Evolutionary conservation across 2,113 vertebrate genomes (phyloP), one percentile per base, ranked within the genome.

Genomic region (Sander vitreus): DNA sequence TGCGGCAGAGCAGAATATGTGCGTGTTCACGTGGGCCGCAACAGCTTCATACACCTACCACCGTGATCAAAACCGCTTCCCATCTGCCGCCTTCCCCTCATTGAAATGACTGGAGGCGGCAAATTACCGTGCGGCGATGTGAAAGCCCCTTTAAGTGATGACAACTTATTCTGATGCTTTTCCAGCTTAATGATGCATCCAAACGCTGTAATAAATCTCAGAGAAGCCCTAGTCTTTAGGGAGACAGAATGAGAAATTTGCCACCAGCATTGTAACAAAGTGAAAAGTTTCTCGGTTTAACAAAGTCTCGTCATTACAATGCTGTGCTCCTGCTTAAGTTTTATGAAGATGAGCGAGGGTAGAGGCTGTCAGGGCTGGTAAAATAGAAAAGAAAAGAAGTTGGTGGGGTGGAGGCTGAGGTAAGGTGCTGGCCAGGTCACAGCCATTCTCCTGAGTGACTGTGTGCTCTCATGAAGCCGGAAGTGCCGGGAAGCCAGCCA

Each of bases 401-500:
- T 0, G 1, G 51, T 45, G 13, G 36, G 71, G 11, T 73, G 66
- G 71, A 64, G 64, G 54, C 30, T 19, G 71, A 60, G n/a, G 33
- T 39, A 66, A 64, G 67, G 54, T 68, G 76, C 51, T 77, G 57
- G 58, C 51, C 59, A 48, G n/a, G 19, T 67, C 58, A 55, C 25
- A 15, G 71, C 64, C 79, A 27, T 80, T 83, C 81, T 80, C 78
- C 76, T 63, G 30, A 86, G 64, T 82, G 80, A 81, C 78, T 74
- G 51, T 65, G 65, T 18, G 21, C 47, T 23, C 54, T 77, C 54
- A 83, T 68, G 19, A 64, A 66, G 64, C 73, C 30, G 55, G 54
- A 72, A 57, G 58, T 25, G 15, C 80, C 65, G 84, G 88, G 85
- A 90, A 71, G 58, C 25, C 36, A 21, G 89, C 92, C 93, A 94